Percentiles rank a stretch among this genome's conserved stretches.
Conservation (phyloP, 35 echinoderm and acorn worm genomes). For the Ophioderma brevispina region DNA sequence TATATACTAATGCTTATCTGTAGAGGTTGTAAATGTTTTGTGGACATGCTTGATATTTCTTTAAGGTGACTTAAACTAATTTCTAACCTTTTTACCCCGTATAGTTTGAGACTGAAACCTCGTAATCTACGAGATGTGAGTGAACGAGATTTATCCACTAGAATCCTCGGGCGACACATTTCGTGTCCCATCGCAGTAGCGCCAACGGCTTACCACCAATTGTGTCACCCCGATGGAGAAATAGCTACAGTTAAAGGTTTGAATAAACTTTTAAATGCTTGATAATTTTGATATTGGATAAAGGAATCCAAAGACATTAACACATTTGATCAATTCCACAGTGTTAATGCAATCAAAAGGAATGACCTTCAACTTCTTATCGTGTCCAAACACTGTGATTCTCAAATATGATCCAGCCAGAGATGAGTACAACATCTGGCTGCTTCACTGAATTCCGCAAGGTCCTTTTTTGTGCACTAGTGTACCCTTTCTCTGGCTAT, state of each 20-base stretch:
- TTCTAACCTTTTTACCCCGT: too few relatives aligned
- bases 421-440: too few relatives aligned
- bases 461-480: too few relatives aligned
- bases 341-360: background rate
- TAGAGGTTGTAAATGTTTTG: too few relatives aligned
- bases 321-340: background rate
- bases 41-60: background rate
- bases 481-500: too few relatives aligned
- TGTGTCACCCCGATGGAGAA: constrained; percentile 75
- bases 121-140: constrained; percentile 77
- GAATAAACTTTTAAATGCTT: too few relatives aligned
- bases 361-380: too few relatives aligned
- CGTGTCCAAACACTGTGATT: too few relatives aligned
- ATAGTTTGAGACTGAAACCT: constrained; percentile 67
- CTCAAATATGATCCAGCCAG: too few relatives aligned
- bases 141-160: constrained; percentile 67
- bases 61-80: background rate
- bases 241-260: constrained; percentile 81
- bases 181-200: constrained; percentile 64
- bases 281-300: background rate
- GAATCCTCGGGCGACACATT: constrained; percentile 62
- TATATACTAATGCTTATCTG: background rate
- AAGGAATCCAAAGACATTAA: too few relatives aligned
- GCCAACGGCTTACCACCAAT: constrained; percentile 63
- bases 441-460: too few relatives aligned